phyloP scores from a whole-genome alignment of 1,140 invertebrate genomes.

The Aphis gossypii region DNA sequence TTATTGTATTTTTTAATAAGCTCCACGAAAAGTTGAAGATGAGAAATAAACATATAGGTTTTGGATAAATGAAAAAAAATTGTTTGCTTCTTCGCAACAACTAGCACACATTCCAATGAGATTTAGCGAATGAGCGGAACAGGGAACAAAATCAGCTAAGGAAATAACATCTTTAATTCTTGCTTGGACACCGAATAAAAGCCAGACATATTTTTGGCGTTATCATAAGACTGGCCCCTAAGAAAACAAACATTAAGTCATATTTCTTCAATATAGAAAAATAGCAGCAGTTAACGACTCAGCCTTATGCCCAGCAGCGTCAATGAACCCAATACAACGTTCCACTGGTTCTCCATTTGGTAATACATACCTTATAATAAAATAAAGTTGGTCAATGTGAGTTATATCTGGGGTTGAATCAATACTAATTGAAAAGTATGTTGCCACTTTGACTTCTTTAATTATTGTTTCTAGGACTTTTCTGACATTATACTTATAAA shows the following conservation, averaged over 20 bases:
- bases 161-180: too few species aligned
- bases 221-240: too few species aligned
- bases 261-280: too few species aligned
- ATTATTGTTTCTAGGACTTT: neutral
- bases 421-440: conserved; percentile 13
- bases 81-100: neutral
- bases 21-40: neutral
- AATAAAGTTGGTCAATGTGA: neutral
- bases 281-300: too few species aligned
- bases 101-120: too few species aligned
- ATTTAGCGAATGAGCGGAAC: neutral
- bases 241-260: too few species aligned
- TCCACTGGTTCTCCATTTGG: neutral
- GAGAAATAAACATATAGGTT: conserved; percentile 25
- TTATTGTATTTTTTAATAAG: neutral
- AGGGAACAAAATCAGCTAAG: neutral
- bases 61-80: neutral
- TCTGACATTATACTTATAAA: neutral
- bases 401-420: conserved; percentile 17
- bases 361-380: neutral
- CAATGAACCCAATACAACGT: neutral
- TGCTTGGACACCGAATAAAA: too few species aligned
- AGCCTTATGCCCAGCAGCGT: neutral
- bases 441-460: neutral
- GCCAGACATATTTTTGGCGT: too few species aligned